Conservation (phyloP, 2,888 invertebrate genomes). For the Acutogordius australiensis region DNA sequence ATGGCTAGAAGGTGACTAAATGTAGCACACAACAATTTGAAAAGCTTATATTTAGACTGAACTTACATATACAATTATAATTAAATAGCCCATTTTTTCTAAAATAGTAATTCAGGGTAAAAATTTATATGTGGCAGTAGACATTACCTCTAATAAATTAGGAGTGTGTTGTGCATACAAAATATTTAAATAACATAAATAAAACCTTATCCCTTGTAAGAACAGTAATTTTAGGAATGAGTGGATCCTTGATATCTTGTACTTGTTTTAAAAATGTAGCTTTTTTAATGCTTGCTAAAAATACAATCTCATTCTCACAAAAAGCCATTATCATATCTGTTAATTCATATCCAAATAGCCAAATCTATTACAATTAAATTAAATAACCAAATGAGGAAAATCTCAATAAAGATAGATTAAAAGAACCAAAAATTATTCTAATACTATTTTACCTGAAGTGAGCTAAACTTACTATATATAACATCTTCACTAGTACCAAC, state of each 20-base stretch:
- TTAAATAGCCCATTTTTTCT: no score
- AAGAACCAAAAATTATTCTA: constrained; percentile 17
- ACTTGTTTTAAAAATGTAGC: constrained; percentile 74
- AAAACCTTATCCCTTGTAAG: neutral
- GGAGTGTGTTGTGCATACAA: no score
- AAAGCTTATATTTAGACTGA: no score
- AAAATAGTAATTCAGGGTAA: no score
- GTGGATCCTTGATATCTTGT: constrained; percentile 34
- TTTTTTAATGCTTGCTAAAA: constrained; percentile 84
- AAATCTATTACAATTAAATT: no score
- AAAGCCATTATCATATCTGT: constrained; percentile 77
- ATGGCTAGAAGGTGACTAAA: no score
- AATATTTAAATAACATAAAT: constrained; percentile 10
- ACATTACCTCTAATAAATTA: no score
- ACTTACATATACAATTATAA: no score
- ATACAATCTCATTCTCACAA: constrained; percentile 49
- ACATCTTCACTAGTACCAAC: constrained; percentile 79
- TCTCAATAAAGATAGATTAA: no score
- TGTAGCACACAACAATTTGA: no score
- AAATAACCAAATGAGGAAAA: no score
- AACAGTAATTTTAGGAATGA: neutral
- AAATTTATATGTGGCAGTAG: no score
- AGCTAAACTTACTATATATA: constrained; percentile 77
- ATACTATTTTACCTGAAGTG: constrained; percentile 41
- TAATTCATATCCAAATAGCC: constrained; percentile 84